Conservation (phyloP, 2,797 vertebrate genomes). For the Pygocentrus nattereri region DNA sequence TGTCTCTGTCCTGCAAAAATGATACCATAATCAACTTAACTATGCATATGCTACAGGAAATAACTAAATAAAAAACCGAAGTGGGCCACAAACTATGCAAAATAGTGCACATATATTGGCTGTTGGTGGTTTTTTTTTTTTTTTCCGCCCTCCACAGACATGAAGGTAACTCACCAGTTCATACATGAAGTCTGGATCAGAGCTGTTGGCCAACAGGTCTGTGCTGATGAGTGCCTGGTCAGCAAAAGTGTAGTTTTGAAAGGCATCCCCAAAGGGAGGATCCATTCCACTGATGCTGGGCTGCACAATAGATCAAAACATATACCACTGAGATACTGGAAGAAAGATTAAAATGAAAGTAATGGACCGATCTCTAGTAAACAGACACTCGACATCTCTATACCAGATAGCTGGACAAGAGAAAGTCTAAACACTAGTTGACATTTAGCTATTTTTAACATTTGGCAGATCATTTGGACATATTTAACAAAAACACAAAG, state of each 20-base stretch:
- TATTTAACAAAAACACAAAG: neutral
- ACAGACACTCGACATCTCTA: neutral
- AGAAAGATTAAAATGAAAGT: neutral
- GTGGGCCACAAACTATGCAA: neutral
- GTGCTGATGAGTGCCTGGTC: constrained; percentile 99
- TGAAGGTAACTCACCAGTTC: constrained; percentile 87
- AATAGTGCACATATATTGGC: neutral
- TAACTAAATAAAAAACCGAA: neutral
- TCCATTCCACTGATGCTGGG: constrained; percentile 99
- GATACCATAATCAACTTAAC: neutral
- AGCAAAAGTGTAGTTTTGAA: constrained; percentile 96
- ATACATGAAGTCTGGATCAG: constrained; percentile 99
- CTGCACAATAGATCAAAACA: constrained; percentile 70
- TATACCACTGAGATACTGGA: constrained; percentile 1
- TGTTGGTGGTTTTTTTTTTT: too few species aligned
- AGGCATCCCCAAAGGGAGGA: constrained; percentile 97
- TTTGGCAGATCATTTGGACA: neutral
- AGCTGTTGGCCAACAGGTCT: constrained; percentile 94
- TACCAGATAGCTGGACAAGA: neutral
- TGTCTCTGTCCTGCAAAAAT: constrained; percentile 89
- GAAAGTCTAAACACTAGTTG: neutral
- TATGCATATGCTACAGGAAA: neutral
- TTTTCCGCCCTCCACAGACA: neutral
- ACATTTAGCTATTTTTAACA: neutral
- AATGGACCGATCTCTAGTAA: neutral